Percentiles rank a stretch among this genome's conserved stretches.
Evolutionary conservation across 2,797 vertebrate genomes (phyloP).

Genomic region (Cetoscarus ocellatus): DNA sequence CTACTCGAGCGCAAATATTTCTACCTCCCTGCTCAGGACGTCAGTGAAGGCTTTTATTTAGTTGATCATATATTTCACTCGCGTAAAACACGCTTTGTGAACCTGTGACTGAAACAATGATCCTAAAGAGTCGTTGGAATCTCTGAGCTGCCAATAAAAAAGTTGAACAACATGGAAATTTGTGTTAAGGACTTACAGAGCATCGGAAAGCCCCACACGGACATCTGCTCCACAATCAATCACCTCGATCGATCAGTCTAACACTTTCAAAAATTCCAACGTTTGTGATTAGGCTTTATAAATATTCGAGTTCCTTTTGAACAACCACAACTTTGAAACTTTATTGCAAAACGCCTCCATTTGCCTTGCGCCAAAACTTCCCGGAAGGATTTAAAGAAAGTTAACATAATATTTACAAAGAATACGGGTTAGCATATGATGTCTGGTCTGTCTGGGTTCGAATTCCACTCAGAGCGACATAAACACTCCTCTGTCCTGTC

Average conservation of each 20-base stretch:
- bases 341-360: neutral
- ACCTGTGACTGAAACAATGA: neutral
- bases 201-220: neutral
- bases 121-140: neutral
- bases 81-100: conserved; percentile 24
- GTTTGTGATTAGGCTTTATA: too few relatives aligned
- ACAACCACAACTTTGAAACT: too few relatives aligned
- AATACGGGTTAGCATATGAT: neutral
- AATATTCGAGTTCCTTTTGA: too few relatives aligned
- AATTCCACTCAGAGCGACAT: conserved; percentile 23
- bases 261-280: neutral
- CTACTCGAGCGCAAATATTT: conserved; percentile 47
- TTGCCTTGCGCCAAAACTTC: neutral
- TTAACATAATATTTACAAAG: neutral
- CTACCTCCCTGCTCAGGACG: conserved; percentile 7
- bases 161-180: neutral
- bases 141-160: neutral
- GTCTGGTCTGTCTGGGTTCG: conserved; percentile 22
- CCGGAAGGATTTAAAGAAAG: fast-evolving
- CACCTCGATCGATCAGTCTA: neutral
- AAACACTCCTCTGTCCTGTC: conserved; percentile 3
- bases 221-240: neutral
- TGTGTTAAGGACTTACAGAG: too few relatives aligned
- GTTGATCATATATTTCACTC: conserved; percentile 5
- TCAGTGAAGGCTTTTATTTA: neutral